Base-by-base conservation (phyloP, 2,888 invertebrate species). In the Synergus laeviventris region DNA sequence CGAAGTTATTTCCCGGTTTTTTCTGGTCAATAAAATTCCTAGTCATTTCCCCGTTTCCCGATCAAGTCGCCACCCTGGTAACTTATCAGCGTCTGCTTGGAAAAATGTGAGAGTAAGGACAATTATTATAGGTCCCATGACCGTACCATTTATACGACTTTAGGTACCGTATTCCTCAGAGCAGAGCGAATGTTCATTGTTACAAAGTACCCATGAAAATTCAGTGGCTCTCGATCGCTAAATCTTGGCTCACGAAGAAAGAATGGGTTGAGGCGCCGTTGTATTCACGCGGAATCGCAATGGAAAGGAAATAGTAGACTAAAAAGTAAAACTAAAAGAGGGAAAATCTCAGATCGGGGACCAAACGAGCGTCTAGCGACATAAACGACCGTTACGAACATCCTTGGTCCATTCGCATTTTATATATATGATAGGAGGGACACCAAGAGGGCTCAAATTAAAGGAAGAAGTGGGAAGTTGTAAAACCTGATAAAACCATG, bases 171-270 rank as follows among this genome's bases (percentile, higher is more conserved):
- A 21, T 59, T 59, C 7, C 56, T 59, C 5, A 7, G 21, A 59
- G 18, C 5, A 7, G 21, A 59, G 18, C 56, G 18, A 59, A 24
- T 59, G 56, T 21, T 59, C 56, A 59, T 59, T 59, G 56, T 59
- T 59, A 59, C 56, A 59, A 59, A 59, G 18, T 59, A 59, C 56
- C 56, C 56, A 59, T 59, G 56, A 59, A 59, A 59, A 59, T 59
- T 59, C 56, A 59, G 56, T 59, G 21, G 56, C 56, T 59, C 21
- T 59, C 56, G 56, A 59, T 59, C 56, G 56, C 56, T 59, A 59
- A 59, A 59, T 59, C 56, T 59, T 59, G 21, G 56, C 56, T 59
- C 56, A 59, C 24, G 11, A 59, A 21, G 21, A 21, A 59, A 59
- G 56, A 59, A 59, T 59, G 21, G 56, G 56, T 59, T 21, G 56